These are phyloP conservation scores for Danionella cerebrum DNA, from an alignment of 2,113 vertebrate genomes.

Conservation along the genomic window DNA sequence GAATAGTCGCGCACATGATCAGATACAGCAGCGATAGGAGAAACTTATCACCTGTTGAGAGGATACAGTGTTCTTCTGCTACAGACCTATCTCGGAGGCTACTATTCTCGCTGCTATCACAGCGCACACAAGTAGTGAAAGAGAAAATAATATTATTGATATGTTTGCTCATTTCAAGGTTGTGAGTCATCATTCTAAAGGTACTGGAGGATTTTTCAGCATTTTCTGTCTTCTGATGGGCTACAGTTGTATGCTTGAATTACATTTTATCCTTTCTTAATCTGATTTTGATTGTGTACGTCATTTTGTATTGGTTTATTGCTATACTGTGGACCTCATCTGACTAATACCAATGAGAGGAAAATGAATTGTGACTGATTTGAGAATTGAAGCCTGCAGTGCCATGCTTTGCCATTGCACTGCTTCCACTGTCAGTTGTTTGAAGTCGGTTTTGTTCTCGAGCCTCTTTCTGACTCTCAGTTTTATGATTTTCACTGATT, in stretches of 20 bases:
- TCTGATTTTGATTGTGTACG: not conserved
- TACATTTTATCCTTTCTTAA: not conserved
- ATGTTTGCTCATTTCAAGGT: not conserved
- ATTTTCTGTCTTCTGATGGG: not conserved
- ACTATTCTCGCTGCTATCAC: not conserved
- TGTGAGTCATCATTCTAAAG: not conserved
- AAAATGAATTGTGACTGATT: too few species aligned
- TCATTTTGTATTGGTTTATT: too few species aligned
- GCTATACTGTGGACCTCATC: too few species aligned
- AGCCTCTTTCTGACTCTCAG: too few species aligned
- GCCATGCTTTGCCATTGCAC: too few species aligned
- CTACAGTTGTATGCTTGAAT: not conserved
- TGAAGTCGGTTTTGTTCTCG: too few species aligned
- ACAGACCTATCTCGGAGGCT: not conserved
- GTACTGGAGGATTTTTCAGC: not conserved
- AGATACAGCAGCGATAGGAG: slow-evolving; percentile 16
- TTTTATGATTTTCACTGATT: too few species aligned
- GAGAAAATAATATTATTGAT: too few species aligned
- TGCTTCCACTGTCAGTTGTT: too few species aligned
- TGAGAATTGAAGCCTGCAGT: too few species aligned
- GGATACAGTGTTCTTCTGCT: not conserved
- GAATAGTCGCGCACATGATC: not conserved
- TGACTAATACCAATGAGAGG: too few species aligned
- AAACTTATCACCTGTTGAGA: slow-evolving; percentile 20
- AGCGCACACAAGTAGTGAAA: not conserved